Percentiles rank a stretch among this genome's conserved stretches.
phyloP scores from a whole-genome alignment of 2,113 vertebrate genomes.

The Tonatia bakeri region DNA sequence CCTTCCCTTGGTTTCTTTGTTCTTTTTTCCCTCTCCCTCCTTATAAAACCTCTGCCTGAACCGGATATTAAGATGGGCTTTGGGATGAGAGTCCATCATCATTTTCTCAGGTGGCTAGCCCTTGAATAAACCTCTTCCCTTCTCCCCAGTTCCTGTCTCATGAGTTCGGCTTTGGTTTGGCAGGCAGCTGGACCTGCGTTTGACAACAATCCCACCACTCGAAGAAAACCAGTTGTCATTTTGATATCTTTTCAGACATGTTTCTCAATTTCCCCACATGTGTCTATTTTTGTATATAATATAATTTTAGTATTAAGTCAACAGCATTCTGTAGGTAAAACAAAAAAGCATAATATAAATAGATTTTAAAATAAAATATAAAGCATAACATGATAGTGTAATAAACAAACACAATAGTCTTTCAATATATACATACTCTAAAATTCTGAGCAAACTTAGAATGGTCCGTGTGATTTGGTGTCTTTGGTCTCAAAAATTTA shows the following conservation, averaged over 20 bases:
- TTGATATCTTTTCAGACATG: background rate
- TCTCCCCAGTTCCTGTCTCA: too few species aligned
- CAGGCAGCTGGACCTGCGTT: too few species aligned
- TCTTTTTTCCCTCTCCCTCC: too few species aligned
- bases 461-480: background rate
- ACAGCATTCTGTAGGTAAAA: background rate
- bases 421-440: background rate
- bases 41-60: too few species aligned
- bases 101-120: too few species aligned
- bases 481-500: background rate
- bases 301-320: background rate
- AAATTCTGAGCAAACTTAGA: background rate
- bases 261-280: background rate
- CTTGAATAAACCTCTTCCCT: too few species aligned
- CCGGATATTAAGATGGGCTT: too few species aligned
- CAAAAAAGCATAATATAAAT: background rate
- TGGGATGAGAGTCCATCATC: too few species aligned
- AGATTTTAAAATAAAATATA: slow-evolving; percentile 31
- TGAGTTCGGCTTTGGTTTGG: too few species aligned
- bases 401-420: background rate
- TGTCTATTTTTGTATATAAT: background rate
- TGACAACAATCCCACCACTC: background rate
- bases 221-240: background rate
- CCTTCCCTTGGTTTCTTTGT: too few species aligned
- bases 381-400: background rate